Evolutionary conservation across 53 echinoderm and acorn worm genomes (phyloP).

Genomic region (Glandiceps talaboti): DNA sequence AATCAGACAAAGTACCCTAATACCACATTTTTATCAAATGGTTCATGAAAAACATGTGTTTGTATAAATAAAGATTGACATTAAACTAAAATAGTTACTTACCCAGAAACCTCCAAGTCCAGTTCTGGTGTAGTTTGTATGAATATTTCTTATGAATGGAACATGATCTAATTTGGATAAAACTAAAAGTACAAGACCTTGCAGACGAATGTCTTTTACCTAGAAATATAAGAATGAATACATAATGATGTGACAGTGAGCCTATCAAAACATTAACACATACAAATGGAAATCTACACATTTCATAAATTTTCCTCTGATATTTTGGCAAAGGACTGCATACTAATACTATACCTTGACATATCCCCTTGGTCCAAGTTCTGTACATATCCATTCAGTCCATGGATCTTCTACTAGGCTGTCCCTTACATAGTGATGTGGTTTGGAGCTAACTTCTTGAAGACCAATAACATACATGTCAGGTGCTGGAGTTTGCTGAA

Average conservation of each 20-base stretch:
- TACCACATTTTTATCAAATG: too few relatives aligned
- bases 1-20: too few relatives aligned
- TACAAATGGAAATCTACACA: too few relatives aligned
- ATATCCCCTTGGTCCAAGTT: conserved; percentile 64
- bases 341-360: conserved; percentile 56
- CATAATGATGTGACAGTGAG: too few relatives aligned
- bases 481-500: conserved; percentile 48
- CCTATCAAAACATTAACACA: too few relatives aligned
- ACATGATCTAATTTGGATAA: conserved; percentile 70
- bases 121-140: conserved; percentile 68
- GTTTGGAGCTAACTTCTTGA: conserved; percentile 94
- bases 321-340: too few relatives aligned
- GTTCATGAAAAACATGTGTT: too few relatives aligned
- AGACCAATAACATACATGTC: conserved; percentile 73
- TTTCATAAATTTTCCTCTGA: too few relatives aligned
- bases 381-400: conserved; percentile 62
- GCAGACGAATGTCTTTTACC: conserved; percentile 60
- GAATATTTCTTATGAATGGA: conserved; percentile 66
- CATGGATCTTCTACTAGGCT: conserved; percentile 82
- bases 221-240: conserved; percentile 18
- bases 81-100: too few relatives aligned
- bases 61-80: too few relatives aligned
- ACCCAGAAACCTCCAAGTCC: conserved; percentile 85
- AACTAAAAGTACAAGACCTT: conserved; percentile 53
- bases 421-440: conserved; percentile 81